Base-by-base conservation (phyloP, 2,888 invertebrate genomes). In the Pristionchus maxplancki region DNA sequence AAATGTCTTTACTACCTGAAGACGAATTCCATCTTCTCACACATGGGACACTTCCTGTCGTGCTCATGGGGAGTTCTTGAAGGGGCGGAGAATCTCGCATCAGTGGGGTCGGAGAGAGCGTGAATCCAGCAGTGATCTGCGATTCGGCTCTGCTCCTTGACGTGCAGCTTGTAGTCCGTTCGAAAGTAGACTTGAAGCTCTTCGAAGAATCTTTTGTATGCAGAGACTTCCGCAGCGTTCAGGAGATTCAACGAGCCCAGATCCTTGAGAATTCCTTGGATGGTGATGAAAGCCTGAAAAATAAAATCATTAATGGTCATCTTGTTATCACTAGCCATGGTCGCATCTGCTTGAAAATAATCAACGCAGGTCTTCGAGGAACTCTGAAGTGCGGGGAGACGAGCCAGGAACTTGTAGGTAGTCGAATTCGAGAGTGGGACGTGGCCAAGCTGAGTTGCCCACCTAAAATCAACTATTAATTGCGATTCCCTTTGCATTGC, bases 51-150 rank as follows among this genome's bases (percentile, higher is more conserved):
- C 15, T 64, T 24, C 28, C 8, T n/a, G 28, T 64, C 64, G 31
- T 64, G 44, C 4, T 37, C 13, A 24, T 44, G 74, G 17, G 37
- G 17, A 71, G 37, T 58, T 20, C n/a, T n/a, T 8, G 58, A 5
- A 58, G n/a, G 89, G 87, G 40, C 3, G 20, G 37, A 17, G 74
- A 74, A 40, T 40, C 24, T 15, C 2, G 37, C 44, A 40, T 74
- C 40, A 20, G 5, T 17, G 17, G 74, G 44, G 37, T 37, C 40
- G 4, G 74, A 44, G 24, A 74, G 74, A 17, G 40, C 20, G 34
- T 86, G 44, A 3, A n/a, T 90, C 48, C 24, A 31, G 53, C 90
- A 90, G 40, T 90, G 90, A 44, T 89, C 90, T 6, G 89, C 31
- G 20, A 90, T 58, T 24, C 89, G 28, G 28, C 81, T 78, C 6